phyloP scores from a whole-genome alignment of 2,113 vertebrate species.

The Grus americana region DNA sequence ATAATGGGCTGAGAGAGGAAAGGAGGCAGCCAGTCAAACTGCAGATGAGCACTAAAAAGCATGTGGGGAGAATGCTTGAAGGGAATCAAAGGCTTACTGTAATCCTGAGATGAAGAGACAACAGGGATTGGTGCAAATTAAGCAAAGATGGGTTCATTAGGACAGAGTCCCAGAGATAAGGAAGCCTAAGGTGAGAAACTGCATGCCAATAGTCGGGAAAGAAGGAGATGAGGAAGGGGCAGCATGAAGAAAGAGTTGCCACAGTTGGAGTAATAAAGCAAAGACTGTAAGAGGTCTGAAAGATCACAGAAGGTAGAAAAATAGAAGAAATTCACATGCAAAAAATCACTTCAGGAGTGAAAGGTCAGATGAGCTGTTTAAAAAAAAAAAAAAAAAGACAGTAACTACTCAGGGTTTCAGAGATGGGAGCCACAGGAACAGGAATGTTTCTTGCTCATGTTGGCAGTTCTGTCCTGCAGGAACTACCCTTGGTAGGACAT shows the following conservation, averaged over 20 bases:
- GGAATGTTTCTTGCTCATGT: not conserved
- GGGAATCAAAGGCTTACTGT: not conserved
- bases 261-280: not conserved
- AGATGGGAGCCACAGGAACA: not conserved
- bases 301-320: not conserved
- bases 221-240: not conserved
- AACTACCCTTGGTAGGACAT: not conserved
- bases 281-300: not conserved
- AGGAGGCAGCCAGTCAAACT: not conserved
- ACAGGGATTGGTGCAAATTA: not conserved
- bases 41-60: not conserved
- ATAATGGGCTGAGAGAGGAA: not conserved
- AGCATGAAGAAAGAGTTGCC: not conserved
- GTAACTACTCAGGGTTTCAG: not conserved
- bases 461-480: not conserved
- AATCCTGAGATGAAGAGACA: not conserved
- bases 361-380: not conserved
- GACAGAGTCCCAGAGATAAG: not conserved
- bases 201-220: not conserved
- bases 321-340: not conserved
- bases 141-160: not conserved
- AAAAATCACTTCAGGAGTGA: not conserved
- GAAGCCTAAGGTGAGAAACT: not conserved
- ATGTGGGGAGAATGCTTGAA: not conserved
- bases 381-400: not conserved